Base-by-base conservation (phyloP, 2,797 vertebrate genomes). In the Etheostoma nigrum region DNA sequence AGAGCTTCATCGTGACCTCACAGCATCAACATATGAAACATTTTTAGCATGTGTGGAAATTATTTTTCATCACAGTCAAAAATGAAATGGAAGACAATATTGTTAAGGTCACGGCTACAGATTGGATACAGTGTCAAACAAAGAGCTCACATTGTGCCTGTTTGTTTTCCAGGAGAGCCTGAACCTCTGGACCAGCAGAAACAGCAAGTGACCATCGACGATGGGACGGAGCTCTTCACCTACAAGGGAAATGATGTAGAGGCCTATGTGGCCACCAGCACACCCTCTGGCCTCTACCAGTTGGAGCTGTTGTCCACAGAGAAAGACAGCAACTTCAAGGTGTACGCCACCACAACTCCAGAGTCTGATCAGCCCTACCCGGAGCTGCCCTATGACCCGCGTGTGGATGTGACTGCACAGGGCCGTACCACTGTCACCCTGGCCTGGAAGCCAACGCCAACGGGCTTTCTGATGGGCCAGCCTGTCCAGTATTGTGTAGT, bases 171-270 rank as follows among this genome's bases (percentile, higher is more conserved):
- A 99, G 98, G 98, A 80, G 95, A 97, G 40, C 95, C 96, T 1
- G 98, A 99, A 82, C 97, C 96, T 11, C 91, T 99, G 15, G 98
- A 99, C 68, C 96, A 98, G 79, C 98, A 99, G 93, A 97, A 95
- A 74, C 97, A 97, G 90, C 97, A 99, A 91, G 93, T 96, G 82
- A 95, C 95, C 0, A 93, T 74, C 0, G 96, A 96, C 45, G 96
- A 96, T 77, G 96, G 96, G 57, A 95, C 97, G 0, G 97, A 98
- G 86, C 92, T 99, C 23, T 99, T 98, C 86, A 96, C 96, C 81
- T 99, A 99, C 91, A 99, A 97, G 91, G 98, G 98, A 48, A 99
- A 99, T 0, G 98, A 99, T 0, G 98, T 99, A 71, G 98, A 99
- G 85, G 97, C 96, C 21, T 99, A 98, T 16, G 79, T 96, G 48